Conservation (phyloP, 53 echinoderm and acorn worm genomes). For the Crossaster papposus region DNA sequence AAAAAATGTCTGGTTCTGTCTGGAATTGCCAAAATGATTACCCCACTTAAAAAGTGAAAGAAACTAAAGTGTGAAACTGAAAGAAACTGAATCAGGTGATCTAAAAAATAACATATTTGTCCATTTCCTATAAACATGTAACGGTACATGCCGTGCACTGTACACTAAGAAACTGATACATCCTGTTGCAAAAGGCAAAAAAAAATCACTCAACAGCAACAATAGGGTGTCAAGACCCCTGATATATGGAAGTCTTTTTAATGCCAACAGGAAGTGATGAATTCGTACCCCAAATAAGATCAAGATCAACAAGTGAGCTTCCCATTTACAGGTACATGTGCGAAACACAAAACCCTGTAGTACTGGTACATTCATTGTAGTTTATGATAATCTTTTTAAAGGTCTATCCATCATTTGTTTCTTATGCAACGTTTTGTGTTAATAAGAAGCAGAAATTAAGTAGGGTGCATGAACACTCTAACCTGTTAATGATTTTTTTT, state of each 20-base stretch:
- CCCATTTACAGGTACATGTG: not conserved
- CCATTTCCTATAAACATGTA: not conserved
- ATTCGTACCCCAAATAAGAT: not conserved
- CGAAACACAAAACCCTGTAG: not conserved
- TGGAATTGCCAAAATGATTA: too few relatives aligned
- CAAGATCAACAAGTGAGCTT: not conserved
- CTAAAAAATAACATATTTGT: not conserved
- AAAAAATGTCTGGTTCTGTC: too few relatives aligned
- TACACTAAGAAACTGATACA: not conserved
- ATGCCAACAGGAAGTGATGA: slow-evolving; percentile 10
- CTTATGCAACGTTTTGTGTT: too few relatives aligned
- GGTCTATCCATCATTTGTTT: too few relatives aligned
- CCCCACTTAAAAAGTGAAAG: not conserved
- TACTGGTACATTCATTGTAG: not conserved
- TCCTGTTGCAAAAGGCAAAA: not conserved
- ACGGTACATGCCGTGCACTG: not conserved
- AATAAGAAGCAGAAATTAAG: too few relatives aligned
- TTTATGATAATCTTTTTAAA: too few relatives aligned
- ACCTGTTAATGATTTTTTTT: too few relatives aligned
- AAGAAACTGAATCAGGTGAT: not conserved
- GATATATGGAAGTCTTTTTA: not conserved
- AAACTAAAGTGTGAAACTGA: not conserved
- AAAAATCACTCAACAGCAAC: not conserved
- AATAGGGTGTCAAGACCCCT: not conserved
- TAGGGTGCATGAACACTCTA: too few relatives aligned